A percentile compares a stretch with the other conserved stretches of the same genome.
Evolutionary conservation across 2,888 invertebrate genomes (phyloP).

Genomic region (Lithophane socia): DNA sequence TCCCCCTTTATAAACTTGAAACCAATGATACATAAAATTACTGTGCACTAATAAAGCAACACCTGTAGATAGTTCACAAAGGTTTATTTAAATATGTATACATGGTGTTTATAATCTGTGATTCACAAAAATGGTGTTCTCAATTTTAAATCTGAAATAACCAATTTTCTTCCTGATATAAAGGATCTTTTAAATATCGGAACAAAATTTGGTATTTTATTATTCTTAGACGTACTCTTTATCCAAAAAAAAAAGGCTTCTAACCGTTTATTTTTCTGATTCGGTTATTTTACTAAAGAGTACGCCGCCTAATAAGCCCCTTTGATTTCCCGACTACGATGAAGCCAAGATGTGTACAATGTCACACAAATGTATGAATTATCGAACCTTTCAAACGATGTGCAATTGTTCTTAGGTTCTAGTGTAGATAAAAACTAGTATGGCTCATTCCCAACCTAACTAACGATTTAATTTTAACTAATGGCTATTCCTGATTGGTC

Average conservation of each 20-base stretch:
- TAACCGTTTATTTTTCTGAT: no score
- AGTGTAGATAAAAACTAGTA: conserved; percentile 42
- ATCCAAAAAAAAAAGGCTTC: no score
- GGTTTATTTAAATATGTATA: conserved; percentile 41
- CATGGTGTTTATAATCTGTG: conserved; percentile 47
- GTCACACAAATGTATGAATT: neutral
- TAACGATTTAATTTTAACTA: conserved; percentile 21
- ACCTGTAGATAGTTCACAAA: conserved; percentile 24
- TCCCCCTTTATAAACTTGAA: neutral
- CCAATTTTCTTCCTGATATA: conserved; percentile 18
- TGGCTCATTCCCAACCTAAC: conserved; percentile 35
- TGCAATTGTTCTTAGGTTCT: conserved; percentile 17
- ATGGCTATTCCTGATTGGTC: neutral
- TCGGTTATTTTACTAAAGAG: no score
- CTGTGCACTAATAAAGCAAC: conserved; percentile 44
- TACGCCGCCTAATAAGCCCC: neutral
- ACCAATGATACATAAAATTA: neutral
- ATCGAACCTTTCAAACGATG: neutral
- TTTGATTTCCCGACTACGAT: conserved; percentile 51
- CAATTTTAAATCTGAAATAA: conserved; percentile 3
- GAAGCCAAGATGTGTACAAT: neutral
- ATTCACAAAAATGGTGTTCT: conserved; percentile 38
- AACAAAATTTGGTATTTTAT: conserved; percentile 18
- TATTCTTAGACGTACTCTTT: neutral
- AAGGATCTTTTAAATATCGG: neutral